Conservation (phyloP, 2,797 vertebrate genomes). For the Mormyrops boulengeri region DNA sequence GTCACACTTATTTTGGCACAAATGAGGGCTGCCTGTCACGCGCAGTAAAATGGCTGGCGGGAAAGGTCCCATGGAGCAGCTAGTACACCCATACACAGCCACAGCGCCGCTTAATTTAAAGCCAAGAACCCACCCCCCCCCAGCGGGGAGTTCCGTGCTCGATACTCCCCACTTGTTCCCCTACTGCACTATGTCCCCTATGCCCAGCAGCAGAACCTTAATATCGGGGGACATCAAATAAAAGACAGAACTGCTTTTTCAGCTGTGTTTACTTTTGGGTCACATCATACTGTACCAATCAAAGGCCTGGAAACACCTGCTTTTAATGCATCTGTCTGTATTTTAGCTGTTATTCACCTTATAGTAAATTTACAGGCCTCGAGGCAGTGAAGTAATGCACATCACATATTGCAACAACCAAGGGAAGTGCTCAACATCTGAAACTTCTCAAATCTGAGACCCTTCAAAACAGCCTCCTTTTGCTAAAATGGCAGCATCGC, state of each 20-base stretch:
- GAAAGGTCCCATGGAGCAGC: not conserved
- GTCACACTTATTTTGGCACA: conserved; percentile 50
- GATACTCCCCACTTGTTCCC: not conserved
- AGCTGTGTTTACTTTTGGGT: not conserved
- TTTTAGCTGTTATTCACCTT: not conserved
- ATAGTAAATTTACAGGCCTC: not conserved
- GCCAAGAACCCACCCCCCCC: not conserved
- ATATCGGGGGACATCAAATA: not conserved
- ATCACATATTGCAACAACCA: not conserved
- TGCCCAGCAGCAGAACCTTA: not conserved
- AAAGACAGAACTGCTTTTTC: not conserved
- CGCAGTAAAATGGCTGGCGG: not conserved
- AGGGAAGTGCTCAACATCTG: not conserved
- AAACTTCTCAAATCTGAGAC: not conserved
- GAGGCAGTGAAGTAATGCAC: not conserved
- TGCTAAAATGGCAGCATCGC: not conserved
- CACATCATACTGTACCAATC: not conserved
- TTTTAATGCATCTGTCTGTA: not conserved
- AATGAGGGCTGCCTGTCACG: conserved; percentile 19
- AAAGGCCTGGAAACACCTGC: not conserved
- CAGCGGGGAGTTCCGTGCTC: not conserved
- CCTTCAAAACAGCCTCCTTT: not conserved
- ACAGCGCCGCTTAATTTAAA: not conserved
- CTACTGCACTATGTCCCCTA: not conserved
- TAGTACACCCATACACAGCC: not conserved